Conservation (phyloP, 2,888 invertebrate genomes). For the Cephus pulcher region DNA sequence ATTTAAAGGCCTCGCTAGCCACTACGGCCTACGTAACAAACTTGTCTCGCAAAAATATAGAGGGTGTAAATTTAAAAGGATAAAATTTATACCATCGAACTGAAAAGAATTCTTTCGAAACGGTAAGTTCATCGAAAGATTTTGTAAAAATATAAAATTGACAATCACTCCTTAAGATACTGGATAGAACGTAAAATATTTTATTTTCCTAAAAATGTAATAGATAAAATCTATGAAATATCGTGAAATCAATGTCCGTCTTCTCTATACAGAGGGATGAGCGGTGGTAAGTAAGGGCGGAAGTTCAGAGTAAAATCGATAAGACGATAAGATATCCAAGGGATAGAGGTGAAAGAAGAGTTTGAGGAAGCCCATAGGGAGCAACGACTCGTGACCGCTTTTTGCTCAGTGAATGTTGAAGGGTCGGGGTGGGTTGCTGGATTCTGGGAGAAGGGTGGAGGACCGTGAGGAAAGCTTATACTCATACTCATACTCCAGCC, state of each 20-base stretch:
- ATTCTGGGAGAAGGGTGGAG: conserved; percentile 20
- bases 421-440: neutral
- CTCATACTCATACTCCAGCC: conserved; percentile 29
- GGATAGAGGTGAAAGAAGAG: conserved; percentile 24
- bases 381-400: conserved; percentile 53
- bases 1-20: no score
- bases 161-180: neutral
- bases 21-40: no score
- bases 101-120: no score
- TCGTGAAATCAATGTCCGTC: neutral
- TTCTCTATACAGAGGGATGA: neutral
- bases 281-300: conserved; percentile 8
- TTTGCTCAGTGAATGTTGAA: conserved; percentile 45
- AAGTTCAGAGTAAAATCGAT: conserved; percentile 1
- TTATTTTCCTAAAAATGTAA: neutral
- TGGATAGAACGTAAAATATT: neutral
- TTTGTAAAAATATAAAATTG: no score
- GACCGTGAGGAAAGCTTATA: conserved; percentile 28
- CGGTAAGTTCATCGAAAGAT: no score
- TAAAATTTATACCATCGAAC: no score
- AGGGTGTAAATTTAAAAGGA: neutral
- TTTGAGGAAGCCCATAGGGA: conserved; percentile 42
- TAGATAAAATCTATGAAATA: neutral
- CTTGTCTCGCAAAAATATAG: neutral
- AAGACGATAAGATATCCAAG: conserved; percentile 4